Evolutionary conservation across 2,888 invertebrate species (phyloP).

Genomic region (Trisateles emortualis): DNA sequence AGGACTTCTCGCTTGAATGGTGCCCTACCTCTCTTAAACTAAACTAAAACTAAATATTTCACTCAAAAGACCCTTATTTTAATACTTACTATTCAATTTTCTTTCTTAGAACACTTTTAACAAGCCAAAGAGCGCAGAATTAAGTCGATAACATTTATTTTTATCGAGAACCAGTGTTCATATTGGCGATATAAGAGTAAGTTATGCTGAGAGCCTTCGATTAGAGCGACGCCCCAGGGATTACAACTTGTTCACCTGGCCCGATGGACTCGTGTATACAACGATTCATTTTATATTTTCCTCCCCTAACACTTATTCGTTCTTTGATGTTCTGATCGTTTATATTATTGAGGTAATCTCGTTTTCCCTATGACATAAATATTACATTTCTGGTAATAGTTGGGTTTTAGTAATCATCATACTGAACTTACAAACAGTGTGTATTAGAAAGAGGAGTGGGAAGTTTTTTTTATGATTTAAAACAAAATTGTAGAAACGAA

Average conservation of each 20-base stretch:
- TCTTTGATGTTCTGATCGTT: constrained; percentile 61
- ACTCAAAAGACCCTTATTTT: no score
- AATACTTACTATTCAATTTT: neutral
- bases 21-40: no score
- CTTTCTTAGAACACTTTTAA: constrained; percentile 15
- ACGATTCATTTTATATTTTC: constrained; percentile 55
- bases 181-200: constrained; percentile 26
- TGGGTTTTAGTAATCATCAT: constrained; percentile 1
- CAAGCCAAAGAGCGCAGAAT: constrained; percentile 15
- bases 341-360: constrained; percentile 56
- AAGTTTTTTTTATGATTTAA: no score
- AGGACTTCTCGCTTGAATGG: no score
- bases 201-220: constrained; percentile 45
- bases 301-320: constrained; percentile 48
- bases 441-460: no score
- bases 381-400: constrained; percentile 28
- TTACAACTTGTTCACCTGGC: constrained; percentile 51
- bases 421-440: no score
- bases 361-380: constrained; percentile 43
- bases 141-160: constrained; percentile 32
- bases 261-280: constrained; percentile 54
- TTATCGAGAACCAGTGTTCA: constrained; percentile 27
- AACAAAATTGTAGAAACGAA: no score
- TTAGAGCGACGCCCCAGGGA: constrained; percentile 49
- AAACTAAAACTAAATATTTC: neutral